Base-by-base conservation (phyloP, 2,797 vertebrate genomes). In the Cichlasoma orientale region DNA sequence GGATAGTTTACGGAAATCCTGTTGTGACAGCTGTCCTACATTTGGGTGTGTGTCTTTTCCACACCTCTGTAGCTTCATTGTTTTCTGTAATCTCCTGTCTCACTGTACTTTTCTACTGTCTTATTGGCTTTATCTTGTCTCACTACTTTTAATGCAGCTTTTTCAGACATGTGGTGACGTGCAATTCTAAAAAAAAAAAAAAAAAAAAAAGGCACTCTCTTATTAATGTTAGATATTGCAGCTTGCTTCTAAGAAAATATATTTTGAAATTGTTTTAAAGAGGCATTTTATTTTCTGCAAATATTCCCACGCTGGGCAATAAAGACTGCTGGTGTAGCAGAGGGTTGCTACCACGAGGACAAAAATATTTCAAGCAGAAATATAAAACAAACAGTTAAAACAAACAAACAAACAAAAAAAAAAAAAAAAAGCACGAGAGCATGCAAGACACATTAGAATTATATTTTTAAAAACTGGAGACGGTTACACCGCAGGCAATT, bases 21-120 rank as follows among this genome's bases (percentile, higher is more conserved):
- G 91, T 92, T 92, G 87, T 86, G 82, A 94, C 92, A 95, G 93
- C 90, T 93, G 92, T 89, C 66, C 66, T 84, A 18, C 38, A 19
- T 14, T 36, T 36, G 53, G 56, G 29, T 21, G 14, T 58, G 53
- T 4, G 23, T 36, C n/a, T 68, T 18, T 41, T 56, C 72, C 58
- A 85, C 72, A 74, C 61, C 31, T 47, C 77, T 69, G 47, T 29
- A 59, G 36, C 80, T 86, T 75, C 29, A 79, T n/a, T 77, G 57
- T 19, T 38, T 74, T 21, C 10, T 29, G 13, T 81, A 78, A 27
- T 7, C 12, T 52, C 4, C 21, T 44, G 73, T 11, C 23, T 31
- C 11, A 14, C 63, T 68, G 61, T 50, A 50, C 61, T 68, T 68
- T 47, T 50, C 10, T 68, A 3, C 61, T 68, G 27, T n/a, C 74